Evolutionary conservation across 2,888 invertebrate species (phyloP).

Genomic region (Thereva unica): DNA sequence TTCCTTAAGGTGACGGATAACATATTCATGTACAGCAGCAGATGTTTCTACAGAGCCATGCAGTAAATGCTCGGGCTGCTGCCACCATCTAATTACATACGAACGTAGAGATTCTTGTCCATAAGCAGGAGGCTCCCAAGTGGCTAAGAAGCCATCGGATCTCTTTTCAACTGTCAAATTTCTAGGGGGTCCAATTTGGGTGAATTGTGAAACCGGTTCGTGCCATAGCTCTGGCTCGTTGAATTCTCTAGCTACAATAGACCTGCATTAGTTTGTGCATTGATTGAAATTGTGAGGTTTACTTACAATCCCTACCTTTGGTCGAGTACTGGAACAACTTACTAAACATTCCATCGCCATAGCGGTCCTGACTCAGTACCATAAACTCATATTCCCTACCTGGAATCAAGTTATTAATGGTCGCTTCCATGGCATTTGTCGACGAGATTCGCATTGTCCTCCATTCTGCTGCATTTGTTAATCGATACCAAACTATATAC

Average conservation of each 20-base stretch:
- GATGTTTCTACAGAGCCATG: slow-evolving; percentile 69
- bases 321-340: slow-evolving; percentile 78
- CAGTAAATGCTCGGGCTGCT: slow-evolving; percentile 67
- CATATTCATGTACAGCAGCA: slow-evolving; percentile 64
- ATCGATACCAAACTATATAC: slow-evolving; percentile 85
- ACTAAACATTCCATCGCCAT: slow-evolving; percentile 89
- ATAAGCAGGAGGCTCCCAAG: slow-evolving; percentile 70
- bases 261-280: not conserved
- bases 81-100: slow-evolving; percentile 74
- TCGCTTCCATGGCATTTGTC: slow-evolving; percentile 74
- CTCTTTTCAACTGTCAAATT: slow-evolving; percentile 73
- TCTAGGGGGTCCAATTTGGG: slow-evolving; percentile 65
- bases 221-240: slow-evolving; percentile 44
- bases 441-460: slow-evolving; percentile 77
- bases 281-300: too few relatives aligned
- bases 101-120: slow-evolving; percentile 63
- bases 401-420: slow-evolving; percentile 75
- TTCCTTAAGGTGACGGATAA: slow-evolving; percentile 72
- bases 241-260: slow-evolving; percentile 42
- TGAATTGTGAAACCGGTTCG: slow-evolving; percentile 49
- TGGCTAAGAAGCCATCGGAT: slow-evolving; percentile 75
- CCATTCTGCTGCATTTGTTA: slow-evolving; percentile 78
- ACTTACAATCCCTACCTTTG: slow-evolving; percentile 56
- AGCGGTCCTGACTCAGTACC: slow-evolving; percentile 83
- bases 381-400: slow-evolving; percentile 86